A percentile compares a stretch with the other conserved stretches of the same genome.
phyloP scores from a whole-genome alignment of 1,140 invertebrate genomes.

The Pollicipes pollicipes region DNA sequence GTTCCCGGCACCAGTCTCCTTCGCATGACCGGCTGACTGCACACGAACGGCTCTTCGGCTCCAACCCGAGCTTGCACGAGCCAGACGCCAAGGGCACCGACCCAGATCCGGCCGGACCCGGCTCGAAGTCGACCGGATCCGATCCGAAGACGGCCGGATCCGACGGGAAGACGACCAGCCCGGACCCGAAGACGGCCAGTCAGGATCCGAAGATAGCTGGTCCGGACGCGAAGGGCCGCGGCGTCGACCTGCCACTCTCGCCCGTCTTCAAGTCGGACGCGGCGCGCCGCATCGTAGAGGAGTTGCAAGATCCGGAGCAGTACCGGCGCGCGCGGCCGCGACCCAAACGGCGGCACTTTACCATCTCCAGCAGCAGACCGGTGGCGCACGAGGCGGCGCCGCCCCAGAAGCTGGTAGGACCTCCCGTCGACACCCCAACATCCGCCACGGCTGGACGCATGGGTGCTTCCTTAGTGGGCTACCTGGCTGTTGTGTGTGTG shows the following conservation, averaged over 20 bases:
- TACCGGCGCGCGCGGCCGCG: conserved; percentile 39
- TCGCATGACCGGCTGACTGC: conserved; percentile 19
- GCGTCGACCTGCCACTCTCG: conserved; percentile 30
- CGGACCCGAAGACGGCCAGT: no score
- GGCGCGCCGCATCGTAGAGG: conserved; percentile 61
- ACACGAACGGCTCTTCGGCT: conserved; percentile 29
- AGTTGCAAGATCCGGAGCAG: conserved; percentile 35
- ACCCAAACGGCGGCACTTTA: conserved; percentile 67
- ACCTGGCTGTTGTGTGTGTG: no score
- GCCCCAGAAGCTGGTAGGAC: not conserved
- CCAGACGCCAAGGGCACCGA: conserved; percentile 16
- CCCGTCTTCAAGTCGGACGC: conserved; percentile 68
- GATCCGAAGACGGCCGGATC: no score
- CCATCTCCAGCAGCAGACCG: conserved; percentile 52
- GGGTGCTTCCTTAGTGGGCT: no score
- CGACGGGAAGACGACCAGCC: no score
- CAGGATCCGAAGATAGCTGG: no score
- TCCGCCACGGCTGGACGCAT: no score
- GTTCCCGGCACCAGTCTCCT: not conserved
- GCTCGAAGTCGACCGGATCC: no score
- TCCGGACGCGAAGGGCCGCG: conserved; percentile 20
- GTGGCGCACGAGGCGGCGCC: conserved; percentile 10
- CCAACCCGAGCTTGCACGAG: conserved; percentile 11
- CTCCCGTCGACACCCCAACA: no score
- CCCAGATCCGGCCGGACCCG: conserved; percentile 14